Conservation (phyloP, 2,888 invertebrate genomes). For the Halictus ligatus region DNA sequence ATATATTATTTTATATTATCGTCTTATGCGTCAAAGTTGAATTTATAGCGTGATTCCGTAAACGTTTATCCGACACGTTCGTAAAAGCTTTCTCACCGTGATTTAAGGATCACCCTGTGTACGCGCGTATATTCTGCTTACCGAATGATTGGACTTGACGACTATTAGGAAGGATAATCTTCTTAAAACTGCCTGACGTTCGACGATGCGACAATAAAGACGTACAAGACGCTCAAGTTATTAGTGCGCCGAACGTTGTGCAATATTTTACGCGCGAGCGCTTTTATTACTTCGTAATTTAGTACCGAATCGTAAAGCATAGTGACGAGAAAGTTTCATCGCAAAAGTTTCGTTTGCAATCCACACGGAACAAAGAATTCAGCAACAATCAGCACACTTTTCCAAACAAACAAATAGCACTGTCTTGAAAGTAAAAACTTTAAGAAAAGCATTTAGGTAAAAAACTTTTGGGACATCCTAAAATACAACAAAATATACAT, state of each 20-base stretch:
- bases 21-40: background rate
- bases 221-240: background rate
- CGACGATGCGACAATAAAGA: background rate
- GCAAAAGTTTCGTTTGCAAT: too few species aligned
- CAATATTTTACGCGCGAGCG: background rate
- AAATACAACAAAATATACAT: too few species aligned
- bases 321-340: too few species aligned
- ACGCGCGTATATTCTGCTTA: background rate
- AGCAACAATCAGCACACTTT: too few species aligned
- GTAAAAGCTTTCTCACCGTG: background rate
- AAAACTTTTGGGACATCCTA: too few species aligned
- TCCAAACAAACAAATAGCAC: too few species aligned
- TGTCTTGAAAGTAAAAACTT: too few species aligned
- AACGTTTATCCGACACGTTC: background rate
- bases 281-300: constrained; percentile 4
- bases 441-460: too few species aligned
- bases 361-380: too few species aligned
- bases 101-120: background rate
- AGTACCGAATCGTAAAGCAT: background rate
- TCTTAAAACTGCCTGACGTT: background rate
- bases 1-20: too few species aligned
- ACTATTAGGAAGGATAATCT: constrained; percentile 9
- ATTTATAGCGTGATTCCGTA: background rate
- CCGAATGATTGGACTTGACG: constrained; percentile 4
- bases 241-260: background rate